Evolutionary conservation across 1,140 invertebrate genomes (phyloP).

Genomic region (Bacillus rossius): DNA sequence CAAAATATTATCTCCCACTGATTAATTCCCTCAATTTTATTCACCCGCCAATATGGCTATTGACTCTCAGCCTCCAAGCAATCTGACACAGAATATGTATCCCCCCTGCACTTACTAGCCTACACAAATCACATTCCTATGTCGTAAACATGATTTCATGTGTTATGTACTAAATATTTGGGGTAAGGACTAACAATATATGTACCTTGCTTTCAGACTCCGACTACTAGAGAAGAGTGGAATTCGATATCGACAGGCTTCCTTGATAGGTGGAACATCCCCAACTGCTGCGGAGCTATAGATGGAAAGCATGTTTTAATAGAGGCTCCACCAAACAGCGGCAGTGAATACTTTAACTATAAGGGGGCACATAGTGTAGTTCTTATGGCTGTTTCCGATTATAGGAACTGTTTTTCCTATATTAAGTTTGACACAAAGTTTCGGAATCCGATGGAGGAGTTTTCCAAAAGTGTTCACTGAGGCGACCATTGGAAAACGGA

Average conservation of each 20-base stretch:
- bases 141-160: too few relatives aligned
- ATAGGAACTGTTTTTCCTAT: conserved; percentile 33
- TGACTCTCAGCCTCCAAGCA: too few relatives aligned
- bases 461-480: conserved; percentile 10
- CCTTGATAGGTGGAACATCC: conserved; percentile 37
- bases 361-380: conserved; percentile 38
- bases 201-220: not conserved
- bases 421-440: conserved; percentile 31
- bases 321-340: conserved; percentile 23
- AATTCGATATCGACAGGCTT: conserved; percentile 27
- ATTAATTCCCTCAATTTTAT: too few relatives aligned
- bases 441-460: conserved; percentile 2
- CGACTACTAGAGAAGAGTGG: conserved; percentile 21
- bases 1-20: too few relatives aligned
- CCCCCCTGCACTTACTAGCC: too few relatives aligned
- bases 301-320: conserved; percentile 42
- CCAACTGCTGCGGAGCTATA: conserved; percentile 37
- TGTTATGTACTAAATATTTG: too few relatives aligned
- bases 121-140: too few relatives aligned
- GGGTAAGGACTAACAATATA: too few relatives aligned
- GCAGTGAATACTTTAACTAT: conserved; percentile 38
- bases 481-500: too few relatives aligned
- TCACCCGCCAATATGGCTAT: too few relatives aligned
- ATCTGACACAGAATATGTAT: too few relatives aligned
- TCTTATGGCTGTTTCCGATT: conserved; percentile 32